Base-by-base conservation (phyloP, 2,113 vertebrate genomes). In the Macquaria australasica region DNA sequence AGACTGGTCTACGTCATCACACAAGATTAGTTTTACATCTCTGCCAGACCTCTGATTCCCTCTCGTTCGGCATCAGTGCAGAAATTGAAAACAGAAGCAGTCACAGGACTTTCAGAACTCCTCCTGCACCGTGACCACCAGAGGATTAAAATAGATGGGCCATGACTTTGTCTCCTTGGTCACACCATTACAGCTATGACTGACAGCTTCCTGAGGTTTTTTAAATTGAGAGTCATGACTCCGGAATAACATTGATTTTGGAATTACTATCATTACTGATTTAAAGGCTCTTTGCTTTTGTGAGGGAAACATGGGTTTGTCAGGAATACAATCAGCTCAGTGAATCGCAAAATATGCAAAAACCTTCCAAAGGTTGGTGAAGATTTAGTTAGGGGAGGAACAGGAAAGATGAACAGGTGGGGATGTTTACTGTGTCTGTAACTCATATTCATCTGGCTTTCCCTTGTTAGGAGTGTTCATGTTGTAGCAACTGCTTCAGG, bases 71-170 rank as follows among this genome's bases (percentile, higher is more conserved):
- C 74, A 79, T 70, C 72, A 63, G 71, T 82, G 64, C 11, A 82
- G 62, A 83, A 59, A 34, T 50, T 83, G 79, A 82, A 89, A 92
- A 90, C 85, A 87, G 81, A 67, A 81, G 84, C 45, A 73, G 83
- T 82, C 75, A 73, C 62, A 70, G 82, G 89, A 86, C 82, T 71
- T 85, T 56, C 56, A 73, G 76, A 83, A 41, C 60, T 63, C 73
- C 56, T 69, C 41, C n/a, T 73, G 73, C 59, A 63, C 81, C 55
- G 2, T 89, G 88, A 90, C 84, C 82, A 80, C 56, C 16, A 5
- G 50, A 69, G 83, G 89, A 90, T 93, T 88, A 90, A 93, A 93
- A 93, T 92, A 91, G 85, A 91, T 84, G 81, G 88, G 89, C 86
- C 84, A 20, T 91, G 92, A 92, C 91, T 91, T 91, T 88, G 73